Conservation (phyloP, 1,140 invertebrate genomes). For the Asobara japonica region DNA sequence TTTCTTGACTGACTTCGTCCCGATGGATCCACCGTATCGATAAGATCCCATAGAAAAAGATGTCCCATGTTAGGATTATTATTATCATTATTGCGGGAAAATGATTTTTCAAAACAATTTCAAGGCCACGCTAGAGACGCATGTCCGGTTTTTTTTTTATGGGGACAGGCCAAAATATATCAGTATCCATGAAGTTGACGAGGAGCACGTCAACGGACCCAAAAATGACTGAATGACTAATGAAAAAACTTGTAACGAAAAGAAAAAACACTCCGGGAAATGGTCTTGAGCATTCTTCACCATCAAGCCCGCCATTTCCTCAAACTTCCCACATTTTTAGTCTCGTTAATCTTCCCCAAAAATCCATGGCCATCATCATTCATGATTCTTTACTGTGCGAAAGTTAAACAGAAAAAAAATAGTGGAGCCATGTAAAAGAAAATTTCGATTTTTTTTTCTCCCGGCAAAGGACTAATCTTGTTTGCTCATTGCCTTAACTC, state of each 20-base stretch:
- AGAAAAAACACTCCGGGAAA: not conserved
- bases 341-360: not conserved
- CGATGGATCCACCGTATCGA: too few relatives aligned
- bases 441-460: not conserved
- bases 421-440: not conserved
- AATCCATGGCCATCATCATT: slow-evolving; percentile 25
- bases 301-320: not conserved
- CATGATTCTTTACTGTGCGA: slow-evolving; percentile 45
- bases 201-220: not conserved
- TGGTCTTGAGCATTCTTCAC: not conserved
- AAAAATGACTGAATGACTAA: not conserved
- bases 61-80: too few relatives aligned
- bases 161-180: not conserved
- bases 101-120: too few relatives aligned
- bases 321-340: slow-evolving; percentile 8
- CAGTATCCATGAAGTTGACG: not conserved
- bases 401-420: slow-evolving; percentile 39
- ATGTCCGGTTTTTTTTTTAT: not conserved
- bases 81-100: too few relatives aligned
- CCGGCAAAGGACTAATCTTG: slow-evolving; percentile 37
- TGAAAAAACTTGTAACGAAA: not conserved
- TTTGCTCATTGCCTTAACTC: slow-evolving; percentile 40
- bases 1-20: too few relatives aligned
- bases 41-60: too few relatives aligned
- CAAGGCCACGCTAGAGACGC: too few relatives aligned